Conservation (phyloP, 2,113 vertebrate genomes). For the Semnornis frantzii region DNA sequence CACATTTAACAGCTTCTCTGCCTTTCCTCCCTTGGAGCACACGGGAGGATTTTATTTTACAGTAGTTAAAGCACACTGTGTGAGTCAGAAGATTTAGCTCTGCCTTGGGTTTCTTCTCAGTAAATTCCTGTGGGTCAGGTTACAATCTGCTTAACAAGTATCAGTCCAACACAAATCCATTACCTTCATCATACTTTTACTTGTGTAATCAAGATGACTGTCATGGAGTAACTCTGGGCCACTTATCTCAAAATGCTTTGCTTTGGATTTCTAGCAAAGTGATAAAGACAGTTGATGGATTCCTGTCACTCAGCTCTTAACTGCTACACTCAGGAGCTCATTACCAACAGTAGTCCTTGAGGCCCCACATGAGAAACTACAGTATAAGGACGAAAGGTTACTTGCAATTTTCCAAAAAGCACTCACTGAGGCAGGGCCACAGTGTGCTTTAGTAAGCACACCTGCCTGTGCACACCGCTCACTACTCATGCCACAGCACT, state of each 20-base stretch:
- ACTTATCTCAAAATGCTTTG: not conserved
- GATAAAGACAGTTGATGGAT: not conserved
- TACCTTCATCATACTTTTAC: not conserved
- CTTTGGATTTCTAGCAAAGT: not conserved
- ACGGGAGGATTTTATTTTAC: not conserved
- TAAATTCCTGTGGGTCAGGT: not conserved
- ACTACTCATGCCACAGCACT: not conserved
- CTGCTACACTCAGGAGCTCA: not conserved
- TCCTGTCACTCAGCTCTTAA: not conserved
- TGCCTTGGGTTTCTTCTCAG: not conserved
- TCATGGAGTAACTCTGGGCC: not conserved
- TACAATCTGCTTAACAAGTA: not conserved
- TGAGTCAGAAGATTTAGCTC: not conserved
- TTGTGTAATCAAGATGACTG: not conserved
- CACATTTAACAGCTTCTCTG: not conserved
- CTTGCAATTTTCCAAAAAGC: not conserved
- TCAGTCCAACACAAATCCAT: not conserved
- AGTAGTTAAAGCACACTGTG: not conserved
- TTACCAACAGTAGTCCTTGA: not conserved
- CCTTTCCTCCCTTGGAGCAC: not conserved
- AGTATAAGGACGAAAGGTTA: not conserved
- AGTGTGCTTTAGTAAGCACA: not conserved
- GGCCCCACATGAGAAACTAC: fast-evolving
- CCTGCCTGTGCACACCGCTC: not conserved
- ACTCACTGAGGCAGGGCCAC: not conserved